Evolutionary conservation across 2,797 vertebrate genomes (phyloP).

Genomic region (Lepus oiostolus): DNA sequence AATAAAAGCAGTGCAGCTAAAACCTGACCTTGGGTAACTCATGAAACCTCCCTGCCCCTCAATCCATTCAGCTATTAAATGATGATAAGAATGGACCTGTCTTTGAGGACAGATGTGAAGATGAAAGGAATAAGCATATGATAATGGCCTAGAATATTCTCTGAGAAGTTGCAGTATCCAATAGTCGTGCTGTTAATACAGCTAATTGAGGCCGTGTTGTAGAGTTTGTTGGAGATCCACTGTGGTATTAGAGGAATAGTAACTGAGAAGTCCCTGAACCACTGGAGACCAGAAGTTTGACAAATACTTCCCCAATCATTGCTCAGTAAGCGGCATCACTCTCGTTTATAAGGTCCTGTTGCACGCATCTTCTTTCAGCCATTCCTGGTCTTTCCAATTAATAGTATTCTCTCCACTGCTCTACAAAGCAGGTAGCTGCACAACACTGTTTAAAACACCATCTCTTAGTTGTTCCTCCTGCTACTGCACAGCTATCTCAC

Average conservation of each 20-base stretch:
- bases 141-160: too few species aligned
- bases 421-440: neutral
- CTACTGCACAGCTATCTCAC: neutral
- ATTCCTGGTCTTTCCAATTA: too few species aligned
- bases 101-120: neutral
- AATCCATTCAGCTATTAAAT: neutral
- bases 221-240: neutral
- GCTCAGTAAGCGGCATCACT: neutral
- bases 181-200: too few species aligned
- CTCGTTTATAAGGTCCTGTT: neutral
- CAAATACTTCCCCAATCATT: neutral
- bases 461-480: too few species aligned
- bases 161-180: rapidly evolving
- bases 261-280: neutral
- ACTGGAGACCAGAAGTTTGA: neutral
- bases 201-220: neutral
- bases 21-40: neutral
- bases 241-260: neutral
- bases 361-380: neutral
- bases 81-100: neutral
- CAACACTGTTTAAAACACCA: rapidly evolving
- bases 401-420: too few species aligned
- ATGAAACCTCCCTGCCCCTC: neutral
- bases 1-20: neutral
- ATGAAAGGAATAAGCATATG: neutral